These are phyloP conservation scores for Cydia pomonella DNA, from an alignment of 1,140 invertebrate species.

Conservation along the genomic window DNA sequence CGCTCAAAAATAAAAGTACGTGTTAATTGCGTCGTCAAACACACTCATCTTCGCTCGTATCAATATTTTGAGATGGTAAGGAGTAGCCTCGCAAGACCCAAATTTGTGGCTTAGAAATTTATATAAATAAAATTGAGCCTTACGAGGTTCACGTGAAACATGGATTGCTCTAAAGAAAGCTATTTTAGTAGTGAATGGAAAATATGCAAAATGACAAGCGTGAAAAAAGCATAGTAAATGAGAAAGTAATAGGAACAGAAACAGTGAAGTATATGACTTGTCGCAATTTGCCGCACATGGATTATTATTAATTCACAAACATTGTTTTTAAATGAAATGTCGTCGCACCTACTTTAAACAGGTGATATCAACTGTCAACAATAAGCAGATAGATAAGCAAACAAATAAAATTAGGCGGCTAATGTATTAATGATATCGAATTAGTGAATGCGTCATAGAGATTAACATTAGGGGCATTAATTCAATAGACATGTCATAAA, in stretches of 20 bases:
- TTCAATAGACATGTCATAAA: not conserved
- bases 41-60: not conserved
- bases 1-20: not conserved
- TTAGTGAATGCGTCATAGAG: not conserved
- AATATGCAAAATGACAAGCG: not conserved
- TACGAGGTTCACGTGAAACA: not conserved
- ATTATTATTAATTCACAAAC: conserved; percentile 1
- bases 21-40: not conserved
- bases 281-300: too few species aligned
- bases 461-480: not conserved
- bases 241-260: not conserved
- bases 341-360: not conserved
- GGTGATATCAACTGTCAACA: conserved; percentile 5
- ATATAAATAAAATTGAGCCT: not conserved
- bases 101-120: not conserved
- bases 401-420: not conserved
- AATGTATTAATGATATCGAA: not conserved
- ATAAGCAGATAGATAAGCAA: conserved; percentile 7
- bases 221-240: not conserved
- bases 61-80: not conserved
- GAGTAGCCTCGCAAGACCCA: conserved; percentile 5
- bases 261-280: too few species aligned
- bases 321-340: not conserved
- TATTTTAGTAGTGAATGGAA: not conserved
- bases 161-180: not conserved